Evolutionary conservation across 2,113 vertebrate genomes (phyloP).

Genomic region (Elephantulus edwardii): DNA sequence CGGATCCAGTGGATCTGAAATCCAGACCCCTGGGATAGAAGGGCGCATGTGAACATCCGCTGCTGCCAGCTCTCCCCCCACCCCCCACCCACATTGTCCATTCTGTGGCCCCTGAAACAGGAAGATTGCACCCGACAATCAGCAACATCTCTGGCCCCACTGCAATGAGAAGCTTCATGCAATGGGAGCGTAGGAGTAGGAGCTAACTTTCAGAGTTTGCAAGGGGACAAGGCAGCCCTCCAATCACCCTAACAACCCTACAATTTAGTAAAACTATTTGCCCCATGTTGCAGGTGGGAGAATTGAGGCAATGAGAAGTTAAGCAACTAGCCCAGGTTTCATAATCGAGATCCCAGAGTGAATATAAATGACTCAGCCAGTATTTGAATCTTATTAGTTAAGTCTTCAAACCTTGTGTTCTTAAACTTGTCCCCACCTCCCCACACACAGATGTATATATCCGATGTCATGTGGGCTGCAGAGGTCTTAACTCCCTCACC

Average conservation of each 20-base stretch:
- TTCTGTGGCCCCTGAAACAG: not conserved
- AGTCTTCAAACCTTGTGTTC: not conserved
- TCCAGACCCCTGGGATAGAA: constrained; percentile 47
- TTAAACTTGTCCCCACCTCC: not conserved
- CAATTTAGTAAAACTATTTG: not conserved
- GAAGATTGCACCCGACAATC: not conserved
- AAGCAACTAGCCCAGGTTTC: not conserved
- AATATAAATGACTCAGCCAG: not conserved
- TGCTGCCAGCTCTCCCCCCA: not conserved
- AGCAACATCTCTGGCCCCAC: not conserved
- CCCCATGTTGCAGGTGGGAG: constrained; percentile 28
- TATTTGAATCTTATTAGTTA: not conserved
- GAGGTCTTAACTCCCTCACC: not conserved
- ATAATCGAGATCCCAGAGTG: not conserved
- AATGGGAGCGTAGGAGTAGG: not conserved
- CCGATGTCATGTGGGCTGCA: not conserved
- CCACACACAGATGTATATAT: not conserved
- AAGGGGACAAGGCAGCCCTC: not conserved
- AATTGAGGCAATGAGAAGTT: not conserved
- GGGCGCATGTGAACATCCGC: not conserved
- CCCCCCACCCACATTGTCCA: not conserved
- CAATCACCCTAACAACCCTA: not conserved
- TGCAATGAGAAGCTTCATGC: not conserved
- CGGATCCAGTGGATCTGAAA: constrained; percentile 41
- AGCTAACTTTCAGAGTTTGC: not conserved